Evolutionary conservation across 1,140 invertebrate genomes (phyloP).

Genomic region (Pomacea maculata): DNA sequence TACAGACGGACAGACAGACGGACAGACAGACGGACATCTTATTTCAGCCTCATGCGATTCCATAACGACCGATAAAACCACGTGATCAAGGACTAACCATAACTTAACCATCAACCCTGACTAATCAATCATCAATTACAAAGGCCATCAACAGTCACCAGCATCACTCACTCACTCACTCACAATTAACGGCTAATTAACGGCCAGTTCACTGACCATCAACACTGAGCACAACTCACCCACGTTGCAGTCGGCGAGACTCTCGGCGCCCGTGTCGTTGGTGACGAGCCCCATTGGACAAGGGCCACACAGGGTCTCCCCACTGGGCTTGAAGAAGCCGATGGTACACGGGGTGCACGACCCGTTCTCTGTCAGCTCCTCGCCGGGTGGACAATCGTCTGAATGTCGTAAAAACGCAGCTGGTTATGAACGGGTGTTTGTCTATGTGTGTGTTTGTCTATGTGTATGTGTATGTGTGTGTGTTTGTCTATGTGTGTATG

Average conservation of each 20-base stretch:
- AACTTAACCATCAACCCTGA: not conserved
- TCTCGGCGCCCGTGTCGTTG: constrained; percentile 80
- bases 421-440: not conserved
- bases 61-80: no score
- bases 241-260: constrained; percentile 80
- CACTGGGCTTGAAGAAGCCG: constrained; percentile 82
- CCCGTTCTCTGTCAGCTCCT: constrained; percentile 82
- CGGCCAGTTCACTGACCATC: no score
- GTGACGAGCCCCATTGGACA: constrained; percentile 92
- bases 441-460: not conserved
- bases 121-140: not conserved
- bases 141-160: not conserved
- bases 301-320: constrained; percentile 71
- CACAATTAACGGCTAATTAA: no score
- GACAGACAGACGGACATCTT: not conserved
- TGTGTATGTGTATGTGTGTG: not conserved
- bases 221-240: constrained; percentile 21
- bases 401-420: not conserved
- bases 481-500: not conserved
- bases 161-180: not conserved
- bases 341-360: constrained; percentile 90
- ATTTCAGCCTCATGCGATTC: not conserved
- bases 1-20: not conserved
- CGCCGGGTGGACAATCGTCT: constrained; percentile 87
- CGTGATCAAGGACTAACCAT: not conserved